Percentiles rank a stretch among this genome's conserved stretches.
phyloP scores from a whole-genome alignment of 2,113 vertebrate genomes.

The Cairina moschata region DNA sequence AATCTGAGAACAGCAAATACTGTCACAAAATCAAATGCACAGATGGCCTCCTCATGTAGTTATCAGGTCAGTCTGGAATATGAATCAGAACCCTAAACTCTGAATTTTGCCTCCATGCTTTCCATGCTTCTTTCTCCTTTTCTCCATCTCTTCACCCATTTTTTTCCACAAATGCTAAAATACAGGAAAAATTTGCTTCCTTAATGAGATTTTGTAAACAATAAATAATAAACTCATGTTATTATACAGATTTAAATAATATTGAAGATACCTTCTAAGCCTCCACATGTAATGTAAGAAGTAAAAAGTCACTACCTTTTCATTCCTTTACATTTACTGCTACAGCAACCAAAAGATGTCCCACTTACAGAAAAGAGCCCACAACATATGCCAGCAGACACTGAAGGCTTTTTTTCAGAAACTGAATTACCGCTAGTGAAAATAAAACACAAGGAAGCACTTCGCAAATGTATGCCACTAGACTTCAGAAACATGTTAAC shows the following conservation, averaged over 20 bases:
- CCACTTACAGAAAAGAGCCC: neutral
- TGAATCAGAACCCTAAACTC: neutral
- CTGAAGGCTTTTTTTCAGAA: neutral
- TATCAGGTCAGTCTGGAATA: neutral
- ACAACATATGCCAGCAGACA: neutral
- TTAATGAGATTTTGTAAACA: neutral
- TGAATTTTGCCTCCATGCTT: neutral
- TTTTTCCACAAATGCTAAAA: neutral
- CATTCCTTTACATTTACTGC: neutral
- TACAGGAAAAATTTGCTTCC: neutral
- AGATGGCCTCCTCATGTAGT: neutral
- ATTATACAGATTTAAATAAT: neutral
- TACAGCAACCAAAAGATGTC: neutral
- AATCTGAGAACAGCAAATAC: neutral
- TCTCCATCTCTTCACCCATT: neutral
- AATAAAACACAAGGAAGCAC: neutral
- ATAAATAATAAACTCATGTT: neutral
- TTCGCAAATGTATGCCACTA: neutral
- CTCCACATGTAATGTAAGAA: neutral
- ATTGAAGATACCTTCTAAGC: neutral
- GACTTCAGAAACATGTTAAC: neutral
- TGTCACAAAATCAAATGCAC: neutral
- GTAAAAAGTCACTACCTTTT: neutral
- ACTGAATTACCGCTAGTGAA: neutral
- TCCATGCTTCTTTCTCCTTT: neutral